Evolutionary conservation across 2,888 invertebrate species (phyloP), one percentile per base, ranked within the genome.

Genomic region (Phalera bucephala): DNA sequence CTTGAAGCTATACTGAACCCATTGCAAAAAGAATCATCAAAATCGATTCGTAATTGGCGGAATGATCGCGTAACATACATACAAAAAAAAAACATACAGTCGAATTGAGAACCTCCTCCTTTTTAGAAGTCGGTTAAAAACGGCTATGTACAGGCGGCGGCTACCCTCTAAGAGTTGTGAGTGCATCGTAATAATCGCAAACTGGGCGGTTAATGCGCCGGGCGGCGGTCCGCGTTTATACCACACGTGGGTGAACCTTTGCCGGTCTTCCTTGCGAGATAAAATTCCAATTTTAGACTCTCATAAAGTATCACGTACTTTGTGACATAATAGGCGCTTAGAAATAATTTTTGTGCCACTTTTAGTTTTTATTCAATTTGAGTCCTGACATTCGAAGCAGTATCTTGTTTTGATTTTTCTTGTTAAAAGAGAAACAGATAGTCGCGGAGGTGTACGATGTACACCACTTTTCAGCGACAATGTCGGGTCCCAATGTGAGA

Each of bases 171-270:
- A 14, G 27, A 27, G 27, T 27, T 14, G 27, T 27, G 14, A 27
- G 27, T 27, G 27, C 14, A 27, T 27, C 5, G 27, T 27, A 27
- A 14, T 27, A 27, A 27, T 14, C 27, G 27, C 14, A 27, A 14
- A 27, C 27, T 27, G 14, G 14, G 5, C 27, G 27, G 14, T 13
- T 27, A 14, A 27, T 14, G 14, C 9, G 5, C 14, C 27, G 27
- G 1, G n/a, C 27, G 27, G 27, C 21, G 21, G 5, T 13, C 14
- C 27, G 14, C n/a, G 13, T 27, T 15, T 14, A 27, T 27, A 27
- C 27, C 14, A 14, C 27, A 14, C 8, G 14, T 2, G 27, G 14
- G n/a, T 9, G 9, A 13, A 14, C 14, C 9, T 4, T 27, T 14
- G 5, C 14, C 4, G 8, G 27, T 13, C 14, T 27, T 27, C 14